phyloP scores from a whole-genome alignment of 1,140 invertebrate species.

The Rhopalosiphum maidis region DNA sequence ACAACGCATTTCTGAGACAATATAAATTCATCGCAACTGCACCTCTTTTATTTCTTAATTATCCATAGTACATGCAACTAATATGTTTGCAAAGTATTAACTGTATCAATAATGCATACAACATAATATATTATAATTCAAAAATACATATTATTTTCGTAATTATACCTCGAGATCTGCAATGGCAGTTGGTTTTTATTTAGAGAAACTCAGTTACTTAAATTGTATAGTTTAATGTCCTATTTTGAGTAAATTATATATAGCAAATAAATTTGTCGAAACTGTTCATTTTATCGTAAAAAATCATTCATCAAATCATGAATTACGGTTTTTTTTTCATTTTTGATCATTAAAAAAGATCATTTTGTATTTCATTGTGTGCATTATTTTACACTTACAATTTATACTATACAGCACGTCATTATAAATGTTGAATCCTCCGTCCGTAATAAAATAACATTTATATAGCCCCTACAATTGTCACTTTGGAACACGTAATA shows the following conservation, averaged over 20 bases:
- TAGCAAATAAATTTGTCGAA: neutral
- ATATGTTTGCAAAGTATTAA: too few relatives aligned
- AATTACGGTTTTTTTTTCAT: neutral
- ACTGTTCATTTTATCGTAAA: neutral
- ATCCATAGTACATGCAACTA: neutral
- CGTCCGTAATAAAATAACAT: neutral
- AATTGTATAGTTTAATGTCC: neutral
- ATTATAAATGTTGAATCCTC: neutral
- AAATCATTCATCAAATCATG: neutral
- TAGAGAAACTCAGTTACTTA: too few relatives aligned
- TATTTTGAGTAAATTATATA: neutral
- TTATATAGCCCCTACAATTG: neutral
- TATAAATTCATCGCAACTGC: too few relatives aligned
- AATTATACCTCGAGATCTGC: too few relatives aligned
- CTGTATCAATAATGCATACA: too few relatives aligned
- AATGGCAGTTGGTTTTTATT: too few relatives aligned
- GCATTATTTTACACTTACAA: neutral
- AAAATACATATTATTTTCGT: too few relatives aligned
- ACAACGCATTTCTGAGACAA: too few relatives aligned
- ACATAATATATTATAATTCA: too few relatives aligned
- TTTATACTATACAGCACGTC: neutral
- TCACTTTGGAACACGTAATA: neutral
- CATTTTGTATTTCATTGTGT: neutral
- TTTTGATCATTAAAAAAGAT: neutral
- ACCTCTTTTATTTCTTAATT: neutral